A percentile compares a stretch with the other conserved stretches of the same genome.
phyloP scores from a whole-genome alignment of 2,113 vertebrate genomes.

The Bombycilla garrulus region DNA sequence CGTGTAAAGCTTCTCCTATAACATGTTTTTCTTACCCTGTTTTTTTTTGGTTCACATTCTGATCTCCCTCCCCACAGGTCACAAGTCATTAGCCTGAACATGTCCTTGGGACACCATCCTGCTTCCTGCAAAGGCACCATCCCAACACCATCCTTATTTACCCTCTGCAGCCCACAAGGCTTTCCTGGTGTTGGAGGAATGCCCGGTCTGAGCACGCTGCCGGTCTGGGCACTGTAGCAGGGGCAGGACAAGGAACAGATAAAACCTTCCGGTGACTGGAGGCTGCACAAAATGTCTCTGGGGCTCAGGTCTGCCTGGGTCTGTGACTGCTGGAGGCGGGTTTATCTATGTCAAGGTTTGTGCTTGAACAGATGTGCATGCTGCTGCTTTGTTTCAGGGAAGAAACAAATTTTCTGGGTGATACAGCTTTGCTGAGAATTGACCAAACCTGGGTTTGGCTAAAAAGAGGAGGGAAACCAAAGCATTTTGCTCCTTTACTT shows the following conservation, averaged over 20 bases:
- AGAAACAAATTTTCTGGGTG: neutral
- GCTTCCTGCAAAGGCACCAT: neutral
- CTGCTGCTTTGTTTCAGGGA: neutral
- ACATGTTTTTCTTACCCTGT: neutral
- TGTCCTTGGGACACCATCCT: neutral
- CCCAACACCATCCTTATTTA: neutral
- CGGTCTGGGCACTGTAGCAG: fast-evolving
- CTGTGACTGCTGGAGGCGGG: neutral
- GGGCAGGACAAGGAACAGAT: neutral
- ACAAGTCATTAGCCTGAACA: neutral
- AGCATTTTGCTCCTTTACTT: fast-evolving
- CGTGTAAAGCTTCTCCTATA: neutral
- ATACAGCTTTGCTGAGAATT: neutral
- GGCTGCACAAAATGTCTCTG: neutral
- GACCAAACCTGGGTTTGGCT: neutral
- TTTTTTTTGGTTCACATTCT: neutral
- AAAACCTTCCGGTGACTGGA: neutral
- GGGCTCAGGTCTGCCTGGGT: neutral
- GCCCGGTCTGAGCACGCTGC: neutral
- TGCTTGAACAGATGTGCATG: fast-evolving
- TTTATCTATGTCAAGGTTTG: neutral
- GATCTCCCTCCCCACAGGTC: neutral
- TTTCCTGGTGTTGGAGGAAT: neutral
- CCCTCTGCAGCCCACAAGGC: fast-evolving
- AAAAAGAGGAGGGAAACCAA: neutral